Percentiles rank a stretch among this genome's conserved stretches.
Evolutionary conservation across 1,140 invertebrate genomes (phyloP).

Genomic region (Amphibalanus amphitrite): DNA sequence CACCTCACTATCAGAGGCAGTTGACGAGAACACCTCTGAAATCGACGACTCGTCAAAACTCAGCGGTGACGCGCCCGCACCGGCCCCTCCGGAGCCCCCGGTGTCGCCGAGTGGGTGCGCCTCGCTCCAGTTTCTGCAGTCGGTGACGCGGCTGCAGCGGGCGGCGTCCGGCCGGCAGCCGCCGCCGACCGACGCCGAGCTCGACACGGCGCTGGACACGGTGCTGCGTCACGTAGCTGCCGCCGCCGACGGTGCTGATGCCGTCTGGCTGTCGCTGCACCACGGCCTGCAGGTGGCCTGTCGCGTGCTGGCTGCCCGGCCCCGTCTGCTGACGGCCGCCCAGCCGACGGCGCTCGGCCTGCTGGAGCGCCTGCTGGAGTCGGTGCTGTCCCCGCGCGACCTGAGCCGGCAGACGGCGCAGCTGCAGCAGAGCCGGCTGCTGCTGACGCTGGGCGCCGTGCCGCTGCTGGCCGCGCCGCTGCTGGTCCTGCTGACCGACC

Average conservation of each 20-base stretch:
- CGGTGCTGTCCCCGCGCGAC: background rate
- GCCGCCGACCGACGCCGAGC: background rate
- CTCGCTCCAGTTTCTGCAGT: background rate
- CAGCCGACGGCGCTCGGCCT: background rate
- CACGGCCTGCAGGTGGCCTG: background rate
- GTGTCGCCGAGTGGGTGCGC: background rate
- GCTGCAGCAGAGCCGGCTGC: background rate
- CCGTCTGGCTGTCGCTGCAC: background rate
- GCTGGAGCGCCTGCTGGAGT: background rate
- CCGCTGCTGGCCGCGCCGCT: background rate
- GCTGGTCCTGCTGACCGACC: background rate
- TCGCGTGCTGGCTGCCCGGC: background rate
- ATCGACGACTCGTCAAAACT: too few species aligned
- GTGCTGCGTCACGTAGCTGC: background rate
- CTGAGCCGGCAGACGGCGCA: background rate
- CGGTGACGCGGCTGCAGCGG: background rate
- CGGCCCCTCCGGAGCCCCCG: too few species aligned
- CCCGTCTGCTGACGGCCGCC: background rate
- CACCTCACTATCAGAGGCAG: too few species aligned
- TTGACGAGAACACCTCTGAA: too few species aligned
- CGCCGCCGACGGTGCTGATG: too few species aligned
- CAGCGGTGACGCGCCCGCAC: too few species aligned
- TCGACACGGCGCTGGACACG: background rate
- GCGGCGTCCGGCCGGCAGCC: too few species aligned
- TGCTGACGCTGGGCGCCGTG: background rate